These are phyloP conservation scores for Pinctada fucata DNA, from an alignment of 2,888 invertebrate species.

Conservation along the genomic window DNA sequence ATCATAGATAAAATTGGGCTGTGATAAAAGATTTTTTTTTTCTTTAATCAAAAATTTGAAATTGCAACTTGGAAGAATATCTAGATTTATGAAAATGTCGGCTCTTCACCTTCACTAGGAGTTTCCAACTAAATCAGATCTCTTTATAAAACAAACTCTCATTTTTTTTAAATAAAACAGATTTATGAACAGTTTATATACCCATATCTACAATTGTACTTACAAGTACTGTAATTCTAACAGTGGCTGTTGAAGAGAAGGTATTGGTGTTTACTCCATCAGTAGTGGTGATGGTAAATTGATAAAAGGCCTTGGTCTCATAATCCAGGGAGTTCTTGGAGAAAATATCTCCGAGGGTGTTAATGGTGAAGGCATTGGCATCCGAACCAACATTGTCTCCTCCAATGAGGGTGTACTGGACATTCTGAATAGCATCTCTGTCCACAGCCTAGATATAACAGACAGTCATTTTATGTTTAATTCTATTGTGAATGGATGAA, in stretches of 20 bases:
- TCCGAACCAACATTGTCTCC: slow-evolving; percentile 41
- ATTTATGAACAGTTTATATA: no score
- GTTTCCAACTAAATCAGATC: no score
- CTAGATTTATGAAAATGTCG: no score
- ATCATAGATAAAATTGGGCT: no score
- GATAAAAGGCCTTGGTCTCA: slow-evolving; percentile 57
- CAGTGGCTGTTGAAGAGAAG: slow-evolving; percentile 56
- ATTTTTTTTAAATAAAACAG: no score
- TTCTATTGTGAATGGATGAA: no score
- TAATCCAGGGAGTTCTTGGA: slow-evolving; percentile 61
- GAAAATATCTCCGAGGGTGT: slow-evolving; percentile 54
- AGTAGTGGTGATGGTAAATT: slow-evolving; percentile 63
- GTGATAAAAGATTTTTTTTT: no score
- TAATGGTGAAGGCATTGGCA: slow-evolving; percentile 44
- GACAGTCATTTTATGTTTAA: no score
- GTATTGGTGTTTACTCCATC: slow-evolving; percentile 56
- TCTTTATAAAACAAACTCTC: no score
- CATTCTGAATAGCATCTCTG: slow-evolving; percentile 49
- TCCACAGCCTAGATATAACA: slow-evolving; percentile 53
- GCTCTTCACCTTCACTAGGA: no score
- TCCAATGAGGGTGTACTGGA: slow-evolving; percentile 50
- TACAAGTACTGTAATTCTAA: slow-evolving; percentile 67
- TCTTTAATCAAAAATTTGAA: no score
- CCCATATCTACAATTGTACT: slow-evolving; percentile 28
- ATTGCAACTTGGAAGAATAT: no score